Percentiles rank a stretch among this genome's conserved stretches.
Evolutionary conservation across 2,888 invertebrate species (phyloP).

Genomic region (Thymelicus lineola): DNA sequence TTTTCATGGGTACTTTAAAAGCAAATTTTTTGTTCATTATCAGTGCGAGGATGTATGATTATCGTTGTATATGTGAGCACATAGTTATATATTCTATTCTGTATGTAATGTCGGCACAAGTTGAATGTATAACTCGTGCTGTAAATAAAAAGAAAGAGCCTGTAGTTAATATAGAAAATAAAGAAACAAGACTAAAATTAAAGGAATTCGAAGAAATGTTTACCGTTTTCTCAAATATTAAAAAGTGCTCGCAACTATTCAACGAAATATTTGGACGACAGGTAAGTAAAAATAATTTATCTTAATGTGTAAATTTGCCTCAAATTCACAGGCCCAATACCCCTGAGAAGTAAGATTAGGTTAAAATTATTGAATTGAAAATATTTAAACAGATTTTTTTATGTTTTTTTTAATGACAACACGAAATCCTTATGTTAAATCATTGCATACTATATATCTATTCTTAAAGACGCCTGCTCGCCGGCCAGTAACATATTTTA

Average conservation of each 20-base stretch:
- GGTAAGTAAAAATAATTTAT: conserved; percentile 14
- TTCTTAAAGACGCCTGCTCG: too few relatives aligned
- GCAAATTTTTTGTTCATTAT: conserved; percentile 6
- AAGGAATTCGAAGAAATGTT: conserved; percentile 16
- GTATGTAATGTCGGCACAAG: conserved; percentile 30
- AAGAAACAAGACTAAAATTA: conserved; percentile 7
- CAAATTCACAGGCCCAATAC: too few relatives aligned
- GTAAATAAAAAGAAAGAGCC: conserved; percentile 20
- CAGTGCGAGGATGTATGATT: not conserved
- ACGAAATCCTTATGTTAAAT: too few relatives aligned
- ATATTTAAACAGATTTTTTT: too few relatives aligned
- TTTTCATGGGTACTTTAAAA: not conserved
- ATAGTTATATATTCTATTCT: conserved; percentile 24
- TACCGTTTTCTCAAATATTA: conserved; percentile 22
- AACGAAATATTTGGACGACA: conserved; percentile 32
- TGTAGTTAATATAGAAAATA: not conserved
- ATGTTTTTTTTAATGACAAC: too few relatives aligned
- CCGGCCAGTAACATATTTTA: too few relatives aligned
- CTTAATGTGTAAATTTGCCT: too few relatives aligned
- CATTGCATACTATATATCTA: too few relatives aligned
- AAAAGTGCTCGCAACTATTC: conserved; percentile 22
- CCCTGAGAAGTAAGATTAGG: too few relatives aligned
- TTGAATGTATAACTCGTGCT: conserved; percentile 29
- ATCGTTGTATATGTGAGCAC: conserved; percentile 17
- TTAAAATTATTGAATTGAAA: too few relatives aligned